These are phyloP conservation scores for Muntiacus muntjak DNA, from an alignment of 2,113 vertebrate species.

Conservation along the genomic window DNA sequence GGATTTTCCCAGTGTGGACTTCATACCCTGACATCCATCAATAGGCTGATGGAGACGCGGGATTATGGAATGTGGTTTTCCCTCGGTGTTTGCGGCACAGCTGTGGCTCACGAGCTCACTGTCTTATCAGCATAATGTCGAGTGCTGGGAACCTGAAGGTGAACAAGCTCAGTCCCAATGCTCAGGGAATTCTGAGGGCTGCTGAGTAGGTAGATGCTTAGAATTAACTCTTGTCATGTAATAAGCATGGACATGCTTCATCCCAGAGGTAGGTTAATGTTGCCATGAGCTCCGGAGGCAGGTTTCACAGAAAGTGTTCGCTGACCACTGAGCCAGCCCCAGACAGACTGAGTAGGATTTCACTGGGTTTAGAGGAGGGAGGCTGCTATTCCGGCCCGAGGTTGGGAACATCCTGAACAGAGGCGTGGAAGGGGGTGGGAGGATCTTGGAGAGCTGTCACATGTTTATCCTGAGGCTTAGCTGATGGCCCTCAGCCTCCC, in stretches of 20 bases:
- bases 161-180: background rate
- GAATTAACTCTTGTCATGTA: background rate
- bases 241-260: background rate
- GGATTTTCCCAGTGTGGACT: background rate
- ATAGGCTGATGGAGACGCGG: background rate
- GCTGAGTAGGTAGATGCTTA: background rate
- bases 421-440: background rate
- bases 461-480: background rate
- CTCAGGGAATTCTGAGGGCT: background rate
- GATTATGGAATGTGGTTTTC: background rate
- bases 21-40: background rate
- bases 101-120: fast-evolving
- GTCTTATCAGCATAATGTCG: background rate
- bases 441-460: background rate
- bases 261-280: background rate
- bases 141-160: background rate
- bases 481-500: background rate
- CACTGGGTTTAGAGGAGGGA: background rate
- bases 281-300: background rate
- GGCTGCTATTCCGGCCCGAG: background rate
- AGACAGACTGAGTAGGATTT: background rate
- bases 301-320: background rate
- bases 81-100: background rate
- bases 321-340: background rate
- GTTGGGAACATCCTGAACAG: background rate